Evolutionary conservation across 2,888 invertebrate species (phyloP), one percentile per base, ranked within the genome.

Genomic region (Glaucopsyche alexis): DNA sequence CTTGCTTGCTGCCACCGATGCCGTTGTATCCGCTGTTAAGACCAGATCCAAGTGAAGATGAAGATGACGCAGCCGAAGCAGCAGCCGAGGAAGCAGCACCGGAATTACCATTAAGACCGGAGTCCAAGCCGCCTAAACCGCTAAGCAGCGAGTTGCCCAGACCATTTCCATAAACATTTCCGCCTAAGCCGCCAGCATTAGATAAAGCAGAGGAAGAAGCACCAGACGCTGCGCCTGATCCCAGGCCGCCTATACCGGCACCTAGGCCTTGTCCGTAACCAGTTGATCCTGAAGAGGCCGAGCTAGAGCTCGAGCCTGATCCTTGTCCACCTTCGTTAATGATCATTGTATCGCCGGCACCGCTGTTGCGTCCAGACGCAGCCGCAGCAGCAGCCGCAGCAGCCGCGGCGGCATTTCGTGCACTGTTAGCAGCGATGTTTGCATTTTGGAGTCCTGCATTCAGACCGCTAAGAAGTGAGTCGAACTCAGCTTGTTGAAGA

Each of bases 1-100:
- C n/a, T n/a, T n/a, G n/a, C n/a, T n/a, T n/a, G n/a, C n/a, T 40
- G 40, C 40, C 40, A 40, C 40, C 40, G 40, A 40, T 40, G 40
- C 40, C 40, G 40, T 40, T 40, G 40, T 40, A 40, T 40, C 40
- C 40, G 6, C 6, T 40, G 6, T 40, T 40, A 40, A 40, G 40
- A 6, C 40, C 40, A 40, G 40, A 40, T 40, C 40, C 40, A 40
- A 40, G 40, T 40, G 40, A 40, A 40, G 40, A 49, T 60, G 40
- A 71, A 14, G 76, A 67, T 49, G 73, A 52, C 11, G 74, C 42
- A 69, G 73, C 75, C 38, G 73, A 64, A 50, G 71, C 55, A 9
- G 76, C 66, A 14, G 79, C 74, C 16, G 77, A 71, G 47, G 72
- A 71, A 2, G 49, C 47, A 16, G 47, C 16, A 69, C 29, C 47